Conservation (phyloP, 2,888 invertebrate genomes). For the Patella pellucida region DNA sequence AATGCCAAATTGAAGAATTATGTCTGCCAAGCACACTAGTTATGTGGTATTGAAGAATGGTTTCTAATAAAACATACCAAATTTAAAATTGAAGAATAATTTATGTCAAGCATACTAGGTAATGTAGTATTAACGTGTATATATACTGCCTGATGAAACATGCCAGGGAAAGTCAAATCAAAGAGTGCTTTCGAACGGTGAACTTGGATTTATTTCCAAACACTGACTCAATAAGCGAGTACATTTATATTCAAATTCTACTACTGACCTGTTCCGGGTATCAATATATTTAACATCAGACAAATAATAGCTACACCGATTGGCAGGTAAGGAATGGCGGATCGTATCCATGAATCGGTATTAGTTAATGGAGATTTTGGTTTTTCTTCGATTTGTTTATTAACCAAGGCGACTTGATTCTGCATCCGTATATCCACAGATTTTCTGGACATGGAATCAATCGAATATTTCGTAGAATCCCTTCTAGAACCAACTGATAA, state of each 20-base stretch:
- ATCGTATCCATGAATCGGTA: constrained; percentile 84
- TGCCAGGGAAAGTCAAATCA: too few relatives aligned
- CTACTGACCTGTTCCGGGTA: constrained; percentile 83
- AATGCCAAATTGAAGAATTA: too few relatives aligned
- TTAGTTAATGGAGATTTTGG: constrained; percentile 41
- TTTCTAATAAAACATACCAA: too few relatives aligned
- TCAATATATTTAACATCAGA: constrained; percentile 83
- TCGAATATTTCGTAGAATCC: constrained; percentile 33
- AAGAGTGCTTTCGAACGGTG: too few relatives aligned
- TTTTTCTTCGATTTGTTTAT: constrained; percentile 34
- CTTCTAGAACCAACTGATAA: constrained; percentile 33
- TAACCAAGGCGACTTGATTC: background rate
- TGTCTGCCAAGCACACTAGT: too few relatives aligned
- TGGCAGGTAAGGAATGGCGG: constrained; percentile 92
- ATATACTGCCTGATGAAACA: too few relatives aligned
- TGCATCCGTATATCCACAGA: constrained; percentile 40
- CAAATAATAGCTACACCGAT: constrained; percentile 89
- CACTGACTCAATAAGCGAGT: background rate
- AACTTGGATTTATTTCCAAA: too few relatives aligned
- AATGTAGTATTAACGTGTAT: too few relatives aligned
- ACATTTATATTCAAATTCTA: too few relatives aligned
- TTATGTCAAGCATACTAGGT: too few relatives aligned
- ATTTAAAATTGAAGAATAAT: too few relatives aligned
- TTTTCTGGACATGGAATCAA: constrained; percentile 38
- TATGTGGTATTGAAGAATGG: too few relatives aligned